Evolutionary conservation across 2,888 invertebrate genomes (phyloP).

Genomic region (Harmothoe impar): DNA sequence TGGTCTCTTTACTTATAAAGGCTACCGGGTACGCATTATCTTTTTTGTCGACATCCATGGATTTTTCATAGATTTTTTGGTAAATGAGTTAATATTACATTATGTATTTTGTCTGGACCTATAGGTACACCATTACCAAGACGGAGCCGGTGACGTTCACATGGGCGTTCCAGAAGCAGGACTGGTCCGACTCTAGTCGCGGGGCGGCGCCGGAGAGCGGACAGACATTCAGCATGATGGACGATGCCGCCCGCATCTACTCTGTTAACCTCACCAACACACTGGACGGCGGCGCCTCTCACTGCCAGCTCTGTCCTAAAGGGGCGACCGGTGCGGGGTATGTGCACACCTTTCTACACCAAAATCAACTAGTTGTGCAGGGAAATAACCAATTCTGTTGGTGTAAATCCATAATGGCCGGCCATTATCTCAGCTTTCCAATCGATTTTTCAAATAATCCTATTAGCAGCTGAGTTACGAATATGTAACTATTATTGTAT

Average conservation of each 20-base stretch:
- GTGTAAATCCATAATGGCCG: no score
- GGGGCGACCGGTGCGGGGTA: constrained; percentile 81
- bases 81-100: no score
- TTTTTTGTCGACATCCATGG: no score
- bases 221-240: constrained; percentile 54
- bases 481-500: no score
- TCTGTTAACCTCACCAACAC: constrained; percentile 86
- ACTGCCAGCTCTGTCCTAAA: constrained; percentile 84
- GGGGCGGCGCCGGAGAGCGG: background rate
- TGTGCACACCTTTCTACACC: constrained; percentile 62
- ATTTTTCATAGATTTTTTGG: no score
- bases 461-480: no score
- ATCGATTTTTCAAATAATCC: no score
- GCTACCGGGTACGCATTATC: no score
- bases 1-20: no score
- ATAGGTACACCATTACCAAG: constrained; percentile 78
- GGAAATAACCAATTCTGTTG: no score
- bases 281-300: constrained; percentile 85
- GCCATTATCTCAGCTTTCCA: no score
- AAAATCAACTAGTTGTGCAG: no score
- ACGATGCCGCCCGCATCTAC: constrained; percentile 85
- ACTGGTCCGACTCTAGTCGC: constrained; percentile 72
- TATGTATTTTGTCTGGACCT: background rate
- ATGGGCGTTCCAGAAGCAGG: constrained; percentile 84
- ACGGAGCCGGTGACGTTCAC: constrained; percentile 84